These are phyloP conservation scores for Dynastes hyllus DNA, from an alignment of 2,888 invertebrate genomes.

Conservation along the genomic window DNA sequence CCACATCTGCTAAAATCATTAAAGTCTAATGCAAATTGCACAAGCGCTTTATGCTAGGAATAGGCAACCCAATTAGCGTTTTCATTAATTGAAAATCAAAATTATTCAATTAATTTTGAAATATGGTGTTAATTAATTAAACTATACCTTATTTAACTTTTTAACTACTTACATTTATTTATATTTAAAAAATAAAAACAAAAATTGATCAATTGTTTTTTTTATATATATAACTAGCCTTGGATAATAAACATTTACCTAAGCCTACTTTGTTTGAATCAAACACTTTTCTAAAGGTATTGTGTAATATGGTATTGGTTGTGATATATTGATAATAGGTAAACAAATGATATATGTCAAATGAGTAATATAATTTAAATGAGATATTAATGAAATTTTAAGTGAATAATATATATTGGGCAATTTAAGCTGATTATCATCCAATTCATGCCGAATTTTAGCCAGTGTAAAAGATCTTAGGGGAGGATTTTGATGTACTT, in stretches of 20 bases:
- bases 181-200: too few species aligned
- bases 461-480: not conserved
- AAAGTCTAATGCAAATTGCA: not conserved
- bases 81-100: conserved; percentile 4
- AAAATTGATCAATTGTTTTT: not conserved
- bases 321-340: too few species aligned
- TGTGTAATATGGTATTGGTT: too few species aligned
- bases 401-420: too few species aligned
- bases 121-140: not conserved
- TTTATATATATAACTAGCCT: not conserved
- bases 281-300: not conserved
- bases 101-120: not conserved
- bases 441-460: not conserved
- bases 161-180: not conserved
- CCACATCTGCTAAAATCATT: conserved; percentile 11
- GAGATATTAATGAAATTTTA: too few species aligned
- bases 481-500: not conserved
- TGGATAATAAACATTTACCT: not conserved
- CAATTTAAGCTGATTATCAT: too few species aligned
- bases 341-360: too few species aligned
- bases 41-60: conserved; percentile 1
- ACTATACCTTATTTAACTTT: not conserved
- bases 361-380: too few species aligned
- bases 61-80: conserved; percentile 25
- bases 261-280: not conserved